Evolutionary conservation across 2,888 invertebrate genomes (phyloP).

Genomic region (Scaptomyza polygonia): DNA sequence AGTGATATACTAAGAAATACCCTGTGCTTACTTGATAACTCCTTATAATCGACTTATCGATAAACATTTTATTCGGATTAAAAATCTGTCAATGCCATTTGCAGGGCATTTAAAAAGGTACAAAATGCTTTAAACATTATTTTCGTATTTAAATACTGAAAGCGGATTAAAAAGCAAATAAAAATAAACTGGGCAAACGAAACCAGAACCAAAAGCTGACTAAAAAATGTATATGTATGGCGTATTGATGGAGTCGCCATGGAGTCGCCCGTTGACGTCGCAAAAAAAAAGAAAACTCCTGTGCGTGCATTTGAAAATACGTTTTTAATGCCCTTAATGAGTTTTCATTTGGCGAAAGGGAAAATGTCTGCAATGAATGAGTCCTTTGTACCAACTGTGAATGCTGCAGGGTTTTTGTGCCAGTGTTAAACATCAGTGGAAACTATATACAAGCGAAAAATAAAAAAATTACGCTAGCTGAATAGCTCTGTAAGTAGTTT

Average conservation of each 20-base stretch:
- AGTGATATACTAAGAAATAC: too few species aligned
- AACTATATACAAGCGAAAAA: conserved; percentile 24
- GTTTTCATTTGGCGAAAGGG: conserved; percentile 47
- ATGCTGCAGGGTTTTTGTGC: background rate
- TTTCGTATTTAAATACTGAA: conserved; percentile 79
- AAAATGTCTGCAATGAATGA: conserved; percentile 36
- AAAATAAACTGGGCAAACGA: conserved; percentile 27
- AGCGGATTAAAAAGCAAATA: conserved; percentile 73
- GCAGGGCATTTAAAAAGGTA: conserved; percentile 10
- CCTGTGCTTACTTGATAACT: too few species aligned
- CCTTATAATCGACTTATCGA: too few species aligned
- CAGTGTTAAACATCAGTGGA: conserved; percentile 22
- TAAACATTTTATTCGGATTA: too few species aligned
- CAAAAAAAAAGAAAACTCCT: conserved; percentile 21
- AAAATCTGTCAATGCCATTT: background rate
- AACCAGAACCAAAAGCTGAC: conserved; percentile 51
- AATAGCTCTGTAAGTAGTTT: conserved; percentile 23
- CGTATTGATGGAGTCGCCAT: conserved; percentile 73
- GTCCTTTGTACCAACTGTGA: conserved; percentile 16
- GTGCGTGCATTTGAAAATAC: conserved; percentile 60
- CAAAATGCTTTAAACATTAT: conserved; percentile 54
- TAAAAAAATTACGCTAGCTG: background rate
- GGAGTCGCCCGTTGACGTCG: conserved; percentile 32
- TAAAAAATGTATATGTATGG: conserved; percentile 40
- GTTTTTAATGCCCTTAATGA: conserved; percentile 75